These are phyloP conservation scores for Salarias fasciatus DNA, from an alignment of 2,797 vertebrate genomes.

Conservation along the genomic window DNA sequence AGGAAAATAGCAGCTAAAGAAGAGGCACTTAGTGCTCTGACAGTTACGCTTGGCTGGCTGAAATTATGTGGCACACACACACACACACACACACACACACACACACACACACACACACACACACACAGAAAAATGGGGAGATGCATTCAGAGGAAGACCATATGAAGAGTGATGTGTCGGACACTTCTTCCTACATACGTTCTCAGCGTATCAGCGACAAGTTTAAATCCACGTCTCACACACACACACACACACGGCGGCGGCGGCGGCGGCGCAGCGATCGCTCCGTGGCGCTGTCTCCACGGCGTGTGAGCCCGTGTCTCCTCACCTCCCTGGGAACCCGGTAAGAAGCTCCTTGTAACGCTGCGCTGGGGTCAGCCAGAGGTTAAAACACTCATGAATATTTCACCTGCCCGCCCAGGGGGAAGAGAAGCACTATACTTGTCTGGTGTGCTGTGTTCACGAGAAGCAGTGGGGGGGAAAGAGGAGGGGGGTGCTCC, in stretches of 20 bases:
- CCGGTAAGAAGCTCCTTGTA: conserved; percentile 77
- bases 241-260: too few relatives aligned
- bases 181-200: background rate
- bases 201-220: background rate
- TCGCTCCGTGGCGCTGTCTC: background rate
- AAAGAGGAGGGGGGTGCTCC: background rate
- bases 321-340: conserved; percentile 56
- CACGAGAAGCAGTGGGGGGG: conserved; percentile 56
- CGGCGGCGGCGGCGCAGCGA: too few relatives aligned
- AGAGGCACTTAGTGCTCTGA: conserved; percentile 30
- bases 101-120: background rate
- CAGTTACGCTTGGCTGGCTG: conserved; percentile 19
- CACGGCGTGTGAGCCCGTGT: conserved; percentile 24
- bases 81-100: background rate
- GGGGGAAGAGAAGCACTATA: conserved; percentile 59
- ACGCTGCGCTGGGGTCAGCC: conserved; percentile 77
- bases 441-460: conserved; percentile 63
- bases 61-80: conserved; percentile 14
- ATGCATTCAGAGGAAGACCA: background rate
- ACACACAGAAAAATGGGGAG: conserved; percentile 5
- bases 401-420: conserved; percentile 81
- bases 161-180: background rate
- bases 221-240: conserved; percentile 2
- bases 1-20: conserved; percentile 22
- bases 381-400: conserved; percentile 85